Percentiles rank a stretch among this genome's conserved stretches.
Conservation (phyloP, 2,113 vertebrate species). For the Rissa tridactyla region DNA sequence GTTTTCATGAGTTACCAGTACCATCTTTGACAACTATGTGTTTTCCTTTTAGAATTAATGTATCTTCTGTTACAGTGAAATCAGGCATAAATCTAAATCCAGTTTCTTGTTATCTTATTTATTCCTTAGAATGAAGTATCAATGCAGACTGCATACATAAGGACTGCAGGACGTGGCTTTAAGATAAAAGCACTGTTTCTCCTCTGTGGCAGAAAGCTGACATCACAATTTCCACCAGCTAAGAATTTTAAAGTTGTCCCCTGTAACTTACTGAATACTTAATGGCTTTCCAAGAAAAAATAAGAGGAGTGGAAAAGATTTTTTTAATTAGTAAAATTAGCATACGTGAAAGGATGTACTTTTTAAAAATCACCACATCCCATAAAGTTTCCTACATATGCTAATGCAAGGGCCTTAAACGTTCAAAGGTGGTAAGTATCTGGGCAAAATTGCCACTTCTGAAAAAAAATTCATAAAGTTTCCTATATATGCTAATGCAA, state of each 20-base stretch:
- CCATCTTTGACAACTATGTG: not conserved
- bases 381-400: not conserved
- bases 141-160: accelerated
- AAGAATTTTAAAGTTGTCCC: not conserved
- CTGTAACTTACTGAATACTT: not conserved
- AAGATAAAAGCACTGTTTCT: not conserved
- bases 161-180: not conserved
- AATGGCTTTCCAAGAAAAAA: not conserved
- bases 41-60: not conserved
- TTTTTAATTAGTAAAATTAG: not conserved
- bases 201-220: not conserved
- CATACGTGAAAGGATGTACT: not conserved
- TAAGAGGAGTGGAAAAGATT: not conserved
- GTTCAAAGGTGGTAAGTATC: not conserved
- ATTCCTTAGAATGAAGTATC: not conserved
- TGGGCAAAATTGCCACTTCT: not conserved
- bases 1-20: not conserved
- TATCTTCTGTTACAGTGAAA: not conserved
- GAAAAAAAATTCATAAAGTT: not conserved
- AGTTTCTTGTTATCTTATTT: not conserved
- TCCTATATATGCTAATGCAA: not conserved
- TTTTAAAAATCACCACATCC: not conserved
- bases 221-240: not conserved
- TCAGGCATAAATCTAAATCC: not conserved
- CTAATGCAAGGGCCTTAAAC: not conserved